Evolutionary conservation across 2,797 vertebrate species (phyloP), one percentile per base, ranked within the genome.

Genomic region (Xyrichtys novacula): DNA sequence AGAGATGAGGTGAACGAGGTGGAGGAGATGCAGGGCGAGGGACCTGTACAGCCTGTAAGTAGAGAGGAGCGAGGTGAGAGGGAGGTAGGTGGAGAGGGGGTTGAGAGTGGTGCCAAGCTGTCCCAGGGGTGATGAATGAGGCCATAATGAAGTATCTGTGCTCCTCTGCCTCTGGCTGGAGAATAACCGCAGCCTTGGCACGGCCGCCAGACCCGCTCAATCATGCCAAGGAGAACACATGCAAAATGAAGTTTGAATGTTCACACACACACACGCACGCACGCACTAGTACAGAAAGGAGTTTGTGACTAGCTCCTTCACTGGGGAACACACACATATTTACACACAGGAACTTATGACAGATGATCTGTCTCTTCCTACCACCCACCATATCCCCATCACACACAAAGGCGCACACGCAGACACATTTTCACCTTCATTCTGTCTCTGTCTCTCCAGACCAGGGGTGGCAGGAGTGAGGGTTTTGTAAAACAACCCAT

Each of bases 51-150:
- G 68, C 69, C 69, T 73, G 66, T 62, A 78, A 85, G 72, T 34
- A 55, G 38, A 80, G 39, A 80, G 65, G 40, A 68, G 52, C 1
- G 20, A 71, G 69, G 81, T 86, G 83, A 71, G 71, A 76, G 44
- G 56, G 77, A 80, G 81, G 52, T 26, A 52, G 69, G 65, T 54
- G 57, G 80, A 74, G 52, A 29, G 26, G 25, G 48, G 52, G 32
- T 20, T 71, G 74, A 70, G 80, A 86, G 58, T n/a, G 32, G 63
- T 85, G 84, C 89, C 91, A 91, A 91, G 74, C 69, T 78, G 73
- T 91, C 89, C 87, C 83, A 66, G 59, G 65, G 80, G 88, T 92
- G 93, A 93, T 92, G 89, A 92, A 94, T 90, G 92, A 91, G 86
- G 79, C 85, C 89, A 85, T 91, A 92, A 93, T 92, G 88, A 93